Conservation (phyloP, 2,888 invertebrate species). For the Thecophora atra region DNA sequence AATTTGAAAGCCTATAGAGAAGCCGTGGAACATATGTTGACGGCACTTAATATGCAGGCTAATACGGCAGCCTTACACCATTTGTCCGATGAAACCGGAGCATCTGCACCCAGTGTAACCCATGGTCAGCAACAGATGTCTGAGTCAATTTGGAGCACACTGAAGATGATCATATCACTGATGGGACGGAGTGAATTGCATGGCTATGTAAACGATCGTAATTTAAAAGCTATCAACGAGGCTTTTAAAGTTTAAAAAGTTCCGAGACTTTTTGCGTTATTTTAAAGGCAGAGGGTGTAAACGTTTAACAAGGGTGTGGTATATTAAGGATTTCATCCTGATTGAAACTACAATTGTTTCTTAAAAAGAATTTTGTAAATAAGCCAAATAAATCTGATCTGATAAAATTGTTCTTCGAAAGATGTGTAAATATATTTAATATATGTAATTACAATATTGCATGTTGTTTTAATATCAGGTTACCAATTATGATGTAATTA, state of each 20-base stretch:
- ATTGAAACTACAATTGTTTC: not conserved
- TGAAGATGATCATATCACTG: constrained; percentile 86
- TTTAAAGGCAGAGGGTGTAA: not conserved
- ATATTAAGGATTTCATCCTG: not conserved
- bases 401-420: not conserved
- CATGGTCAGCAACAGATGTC: constrained; percentile 75
- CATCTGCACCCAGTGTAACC: constrained; percentile 52
- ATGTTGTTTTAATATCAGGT: no score
- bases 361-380: no score
- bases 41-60: constrained; percentile 92
- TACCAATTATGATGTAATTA: no score
- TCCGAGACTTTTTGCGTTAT: no score
- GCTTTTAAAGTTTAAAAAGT: constrained; percentile 63
- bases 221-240: constrained; percentile 72
- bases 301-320: not conserved
- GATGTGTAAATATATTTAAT: not conserved
- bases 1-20: constrained; percentile 94
- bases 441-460: not conserved
- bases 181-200: constrained; percentile 77
- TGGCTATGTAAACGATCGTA: constrained; percentile 71
- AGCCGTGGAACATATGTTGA: constrained; percentile 93
- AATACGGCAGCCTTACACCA: constrained; percentile 67
- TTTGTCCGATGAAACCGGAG: constrained; percentile 70
- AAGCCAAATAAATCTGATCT: not conserved
- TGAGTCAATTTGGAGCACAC: constrained; percentile 92